Evolutionary conservation across 30 jellyfish, hydroid and myxozoan species (phyloP), one percentile per base, ranked within the genome.

Genomic region (Rhopilema esculentum): DNA sequence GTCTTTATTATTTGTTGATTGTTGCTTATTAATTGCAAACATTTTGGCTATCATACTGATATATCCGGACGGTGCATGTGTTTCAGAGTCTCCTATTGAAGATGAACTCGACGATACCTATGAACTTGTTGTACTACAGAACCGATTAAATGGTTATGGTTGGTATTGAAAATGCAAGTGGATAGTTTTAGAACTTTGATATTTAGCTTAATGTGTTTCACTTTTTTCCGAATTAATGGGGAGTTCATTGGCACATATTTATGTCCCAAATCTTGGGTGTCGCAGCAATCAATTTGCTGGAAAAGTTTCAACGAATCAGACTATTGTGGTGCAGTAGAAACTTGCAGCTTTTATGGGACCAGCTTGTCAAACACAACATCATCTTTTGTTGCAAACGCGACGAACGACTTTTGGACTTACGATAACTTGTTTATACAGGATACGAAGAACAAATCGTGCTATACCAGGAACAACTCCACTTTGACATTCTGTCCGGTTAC

Each of bases 311-410:
- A 81, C 62, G 75, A 66, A 31, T 20, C 90, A 4, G 75, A 81
- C 62, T 81, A 66, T 28, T 81, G 90, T 57, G 65, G 66, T 9
- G 90, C 90, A 30, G 70, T 30, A 17, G 78, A 72, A 29, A 65
- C 48, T 24, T 81, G 90, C 64, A 66, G 64, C 33, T 81, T 81
- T 66, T 67, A 79, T 29, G 75, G 90, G 31, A 66, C 75, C 75
- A 51, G 32, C 8, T 1, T 81, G 48, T 30, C 86, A 72, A 52
- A 81, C 69, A 21, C 65, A 8, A 66, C 26, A 31, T 49, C 82
- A 2, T 1, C 18, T 4, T n/a, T 27, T 9, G 25, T 8, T 30
- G 68, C 16, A 27, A 73, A 49, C 8, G 48, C 17, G n/a, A 1
- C 84, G 62, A 81, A 82, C 24, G 16, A 40, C 12, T 61, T 81